Evolutionary conservation across 2,888 invertebrate species (phyloP), one percentile per base, ranked within the genome.

Genomic region (Balanococcus diminutus): DNA sequence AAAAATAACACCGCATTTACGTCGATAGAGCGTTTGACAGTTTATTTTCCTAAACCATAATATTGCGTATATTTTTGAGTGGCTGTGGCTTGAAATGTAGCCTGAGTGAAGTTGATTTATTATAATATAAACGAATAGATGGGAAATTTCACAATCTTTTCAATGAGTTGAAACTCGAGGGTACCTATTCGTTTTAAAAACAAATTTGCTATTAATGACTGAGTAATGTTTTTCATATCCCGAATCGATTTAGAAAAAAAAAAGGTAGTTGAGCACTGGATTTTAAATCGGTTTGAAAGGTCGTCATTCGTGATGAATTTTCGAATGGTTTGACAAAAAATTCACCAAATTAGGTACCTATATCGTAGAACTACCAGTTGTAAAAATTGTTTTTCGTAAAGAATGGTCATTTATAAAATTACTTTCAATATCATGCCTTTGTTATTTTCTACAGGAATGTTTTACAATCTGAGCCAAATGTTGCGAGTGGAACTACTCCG

Each of bases 401-500:
- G 2, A 9, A 46, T n/a, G 39, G 39, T 46, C 16, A 46, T 75
- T n/a, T 14, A 32, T 32, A 36, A 9, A 31, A 22, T 81, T 39
- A 19, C 22, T 81, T 81, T 39, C 25, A 9, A 39, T 81, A 28
- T 8, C 2, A 81, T 22, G 22, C 9, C 9, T 42, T 81, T 84
- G 39, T 86, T 28, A 46, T 86, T 22, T 87, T 87, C 6, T 72
- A 87, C 72, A 87, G 87, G 87, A 86, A 87, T 36, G 75, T 86
- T 31, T 86, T 87, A 36, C 87, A 87, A 46, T 87, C 87, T 1
- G 87, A 87, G 79, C 87, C 87, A 19, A 87, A 87, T 72, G 87
- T 87, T 3, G 84, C 87, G 2, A 87, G 87, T 84, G 87, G 86
- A 11, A 67, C 91, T 51, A 72, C 90, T 61, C 91, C 91, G 2